Conservation (phyloP, 2,797 vertebrate genomes). For the Lophura swinhoii region DNA sequence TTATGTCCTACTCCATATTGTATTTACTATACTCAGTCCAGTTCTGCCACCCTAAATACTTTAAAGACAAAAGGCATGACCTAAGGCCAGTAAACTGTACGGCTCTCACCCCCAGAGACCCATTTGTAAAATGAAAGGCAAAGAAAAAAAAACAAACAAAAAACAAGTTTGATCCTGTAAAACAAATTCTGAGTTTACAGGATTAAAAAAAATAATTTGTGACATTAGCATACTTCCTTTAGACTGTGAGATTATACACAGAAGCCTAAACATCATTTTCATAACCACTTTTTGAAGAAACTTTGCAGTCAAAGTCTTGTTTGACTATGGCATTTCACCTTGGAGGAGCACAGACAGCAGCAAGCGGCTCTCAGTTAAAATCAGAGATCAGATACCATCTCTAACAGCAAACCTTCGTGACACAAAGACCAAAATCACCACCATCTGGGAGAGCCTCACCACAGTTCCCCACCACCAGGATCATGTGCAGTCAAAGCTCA, state of each 20-base stretch:
- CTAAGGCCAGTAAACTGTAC: not conserved
- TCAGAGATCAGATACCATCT: not conserved
- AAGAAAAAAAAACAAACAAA: not conserved
- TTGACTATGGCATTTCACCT: not conserved
- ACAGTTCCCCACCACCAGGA: not conserved
- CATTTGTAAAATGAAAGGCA: not conserved
- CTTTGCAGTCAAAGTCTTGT: not conserved
- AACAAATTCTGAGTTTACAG: not conserved
- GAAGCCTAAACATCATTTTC: not conserved
- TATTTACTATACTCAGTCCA: not conserved
- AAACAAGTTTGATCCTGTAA: not conserved
- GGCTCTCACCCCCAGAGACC: not conserved
- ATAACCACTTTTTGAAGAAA: not conserved
- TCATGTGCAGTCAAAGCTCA: not conserved
- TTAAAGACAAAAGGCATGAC: not conserved
- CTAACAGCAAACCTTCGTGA: not conserved
- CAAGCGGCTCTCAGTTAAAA: not conserved
- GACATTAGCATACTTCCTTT: not conserved
- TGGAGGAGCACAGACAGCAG: not conserved
- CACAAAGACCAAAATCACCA: not conserved
- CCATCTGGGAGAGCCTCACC: not conserved
- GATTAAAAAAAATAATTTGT: not conserved
- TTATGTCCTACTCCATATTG: not conserved
- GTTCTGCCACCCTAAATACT: not conserved
- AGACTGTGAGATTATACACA: not conserved